phyloP scores from a whole-genome alignment of 2,888 invertebrate genomes.

The Eupeodes luniger region DNA sequence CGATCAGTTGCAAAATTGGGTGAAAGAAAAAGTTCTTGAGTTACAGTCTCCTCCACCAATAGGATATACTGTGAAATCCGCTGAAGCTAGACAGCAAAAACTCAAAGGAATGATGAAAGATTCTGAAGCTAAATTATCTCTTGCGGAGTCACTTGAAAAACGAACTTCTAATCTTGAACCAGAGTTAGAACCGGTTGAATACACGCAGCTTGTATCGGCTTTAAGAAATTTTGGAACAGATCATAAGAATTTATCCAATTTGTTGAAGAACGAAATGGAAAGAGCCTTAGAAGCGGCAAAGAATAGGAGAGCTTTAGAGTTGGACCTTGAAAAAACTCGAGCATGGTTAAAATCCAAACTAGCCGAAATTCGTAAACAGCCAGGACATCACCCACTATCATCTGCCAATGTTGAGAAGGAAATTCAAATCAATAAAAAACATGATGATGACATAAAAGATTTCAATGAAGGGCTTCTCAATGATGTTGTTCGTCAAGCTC shows the following conservation, averaged over 20 bases:
- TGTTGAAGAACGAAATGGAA: constrained; percentile 90
- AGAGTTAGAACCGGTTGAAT: constrained; percentile 93
- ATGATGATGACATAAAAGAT: constrained; percentile 90
- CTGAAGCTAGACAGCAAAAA: constrained; percentile 89
- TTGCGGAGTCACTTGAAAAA: constrained; percentile 92
- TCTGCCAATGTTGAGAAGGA: constrained; percentile 93
- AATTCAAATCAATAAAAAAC: constrained; percentile 89
- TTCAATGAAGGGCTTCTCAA: constrained; percentile 90
- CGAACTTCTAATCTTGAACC: constrained; percentile 92
- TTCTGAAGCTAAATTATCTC: constrained; percentile 92
- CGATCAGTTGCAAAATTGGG: constrained; percentile 91
- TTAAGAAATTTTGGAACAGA: constrained; percentile 90
- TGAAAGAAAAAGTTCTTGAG: constrained; percentile 89
- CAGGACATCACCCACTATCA: constrained; percentile 91
- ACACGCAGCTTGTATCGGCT: constrained; percentile 90
- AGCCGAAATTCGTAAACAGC: constrained; percentile 89
- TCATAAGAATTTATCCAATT: constrained; percentile 89
- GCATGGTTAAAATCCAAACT: constrained; percentile 92
- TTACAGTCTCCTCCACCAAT: constrained; percentile 88
- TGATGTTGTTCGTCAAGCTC: constrained; percentile 91
- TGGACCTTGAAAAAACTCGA: constrained; percentile 90
- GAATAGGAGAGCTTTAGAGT: constrained; percentile 90
- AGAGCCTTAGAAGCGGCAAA: constrained; percentile 89
- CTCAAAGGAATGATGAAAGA: constrained; percentile 92
- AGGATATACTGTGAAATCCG: constrained; percentile 91